phyloP scores from a whole-genome alignment of 2,888 invertebrate genomes.

The Acanthoscelides obtectus region DNA sequence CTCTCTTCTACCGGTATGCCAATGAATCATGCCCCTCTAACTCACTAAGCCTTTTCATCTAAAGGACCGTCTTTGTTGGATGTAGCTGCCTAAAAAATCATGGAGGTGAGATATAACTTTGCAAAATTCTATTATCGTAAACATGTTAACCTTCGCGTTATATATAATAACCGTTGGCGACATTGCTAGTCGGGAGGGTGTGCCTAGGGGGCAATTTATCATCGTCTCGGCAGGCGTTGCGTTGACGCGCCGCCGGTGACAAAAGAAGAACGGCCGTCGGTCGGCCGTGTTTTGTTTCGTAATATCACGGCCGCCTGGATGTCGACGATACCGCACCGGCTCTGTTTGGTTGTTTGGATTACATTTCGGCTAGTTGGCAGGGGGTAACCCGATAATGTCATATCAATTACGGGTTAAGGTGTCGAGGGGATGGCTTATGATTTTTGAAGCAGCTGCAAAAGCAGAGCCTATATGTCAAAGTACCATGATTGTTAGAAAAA shows the following conservation, averaged over 20 bases:
- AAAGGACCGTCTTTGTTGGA: no score
- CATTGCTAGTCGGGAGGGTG: not conserved
- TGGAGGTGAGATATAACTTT: no score
- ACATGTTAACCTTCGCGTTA: not conserved
- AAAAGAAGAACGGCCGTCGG: slow-evolving; percentile 39
- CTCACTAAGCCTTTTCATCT: no score
- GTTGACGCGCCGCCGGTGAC: slow-evolving; percentile 25
- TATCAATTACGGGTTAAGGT: not conserved
- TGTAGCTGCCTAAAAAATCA: no score
- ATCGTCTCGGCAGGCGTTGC: slow-evolving; percentile 43
- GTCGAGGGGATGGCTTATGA: not conserved
- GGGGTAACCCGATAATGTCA: not conserved
- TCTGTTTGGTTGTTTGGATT: not conserved
- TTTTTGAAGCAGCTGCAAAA: no score
- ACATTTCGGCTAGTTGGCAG: not conserved
- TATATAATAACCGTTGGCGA: not conserved
- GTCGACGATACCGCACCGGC: slow-evolving; percentile 20
- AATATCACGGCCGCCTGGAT: slow-evolving; percentile 34
- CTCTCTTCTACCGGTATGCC: no score
- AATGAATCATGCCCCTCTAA: no score
- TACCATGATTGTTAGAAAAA: no score
- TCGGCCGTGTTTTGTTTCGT: slow-evolving; percentile 42
- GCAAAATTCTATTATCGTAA: no score
- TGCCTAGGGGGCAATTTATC: slow-evolving; percentile 45
- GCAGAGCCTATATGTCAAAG: no score